Percentiles rank a stretch among this genome's conserved stretches.
phyloP scores from a whole-genome alignment of 2,888 invertebrate genomes.

The Catocala fraxini region DNA sequence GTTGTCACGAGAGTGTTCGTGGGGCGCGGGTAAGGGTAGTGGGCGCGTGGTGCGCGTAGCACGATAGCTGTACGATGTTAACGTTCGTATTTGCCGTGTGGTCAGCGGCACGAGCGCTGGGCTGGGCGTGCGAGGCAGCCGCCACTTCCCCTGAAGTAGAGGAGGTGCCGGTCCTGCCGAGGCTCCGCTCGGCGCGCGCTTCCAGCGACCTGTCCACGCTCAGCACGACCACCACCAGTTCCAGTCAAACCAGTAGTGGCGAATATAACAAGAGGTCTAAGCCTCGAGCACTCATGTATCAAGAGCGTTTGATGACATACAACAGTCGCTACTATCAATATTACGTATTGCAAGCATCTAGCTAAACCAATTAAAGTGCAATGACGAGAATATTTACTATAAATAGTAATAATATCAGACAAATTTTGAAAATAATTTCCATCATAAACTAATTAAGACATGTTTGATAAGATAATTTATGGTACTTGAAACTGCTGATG shows the following conservation, averaged over 20 bases:
- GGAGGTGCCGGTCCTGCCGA: slow-evolving; percentile 78
- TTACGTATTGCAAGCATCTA: not conserved
- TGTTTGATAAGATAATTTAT: slow-evolving; percentile 28
- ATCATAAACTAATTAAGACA: slow-evolving; percentile 17
- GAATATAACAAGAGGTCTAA: slow-evolving; percentile 81
- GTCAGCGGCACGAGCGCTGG: slow-evolving; percentile 89
- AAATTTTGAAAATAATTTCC: not conserved
- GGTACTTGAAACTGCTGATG: slow-evolving; percentile 20
- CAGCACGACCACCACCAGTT: slow-evolving; percentile 83
- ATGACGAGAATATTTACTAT: not conserved
- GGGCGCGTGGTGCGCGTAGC: slow-evolving; percentile 68
- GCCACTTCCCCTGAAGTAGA: slow-evolving; percentile 74
- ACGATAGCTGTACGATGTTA: slow-evolving; percentile 84
- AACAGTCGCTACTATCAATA: slow-evolving; percentile 24
- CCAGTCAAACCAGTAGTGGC: slow-evolving; percentile 81
- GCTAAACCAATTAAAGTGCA: too few species aligned
- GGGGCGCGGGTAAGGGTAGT: slow-evolving; percentile 70
- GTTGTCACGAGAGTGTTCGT: slow-evolving; percentile 59
- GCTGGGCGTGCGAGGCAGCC: slow-evolving; percentile 73
- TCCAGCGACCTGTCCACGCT: slow-evolving; percentile 84
- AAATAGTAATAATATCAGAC: not conserved
- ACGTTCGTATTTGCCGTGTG: slow-evolving; percentile 89
- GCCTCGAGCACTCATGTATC: slow-evolving; percentile 20
- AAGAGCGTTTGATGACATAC: slow-evolving; percentile 21
- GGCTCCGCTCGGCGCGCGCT: slow-evolving; percentile 82